Percentiles rank a stretch among this genome's conserved stretches.
phyloP scores from a whole-genome alignment of 2,888 invertebrate genomes.

The Coenonympha arcania region DNA sequence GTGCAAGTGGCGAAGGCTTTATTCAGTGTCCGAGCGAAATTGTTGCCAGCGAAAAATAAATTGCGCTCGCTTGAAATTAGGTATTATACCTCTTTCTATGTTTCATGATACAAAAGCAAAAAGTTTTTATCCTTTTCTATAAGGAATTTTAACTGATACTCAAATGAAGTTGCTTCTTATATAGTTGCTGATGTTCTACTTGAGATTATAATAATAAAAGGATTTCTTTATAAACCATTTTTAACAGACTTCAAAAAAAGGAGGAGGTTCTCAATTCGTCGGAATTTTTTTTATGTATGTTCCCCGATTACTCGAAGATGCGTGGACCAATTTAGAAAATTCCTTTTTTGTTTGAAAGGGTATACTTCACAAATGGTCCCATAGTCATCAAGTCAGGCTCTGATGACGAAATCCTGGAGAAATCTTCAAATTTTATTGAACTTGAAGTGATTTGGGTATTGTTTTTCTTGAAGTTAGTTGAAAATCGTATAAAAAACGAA shows the following conservation, averaged over 20 bases:
- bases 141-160: not conserved
- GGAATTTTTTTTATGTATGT: too few relatives aligned
- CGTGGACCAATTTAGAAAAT: too few relatives aligned
- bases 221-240: not conserved
- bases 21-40: slow-evolving; percentile 45
- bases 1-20: slow-evolving; percentile 48
- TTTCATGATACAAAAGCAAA: slow-evolving; percentile 57
- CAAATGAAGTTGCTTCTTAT: not conserved
- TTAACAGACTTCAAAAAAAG: too few relatives aligned
- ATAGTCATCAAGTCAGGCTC: too few relatives aligned
- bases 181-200: not conserved
- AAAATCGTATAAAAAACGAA: not conserved
- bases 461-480: not conserved
- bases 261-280: too few relatives aligned
- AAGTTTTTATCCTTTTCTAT: slow-evolving; percentile 21
- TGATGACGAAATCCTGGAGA: too few relatives aligned
- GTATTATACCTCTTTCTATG: slow-evolving; percentile 47
- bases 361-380: too few relatives aligned
- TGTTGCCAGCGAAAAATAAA: slow-evolving; percentile 56
- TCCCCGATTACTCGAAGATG: too few relatives aligned
- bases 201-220: not conserved
- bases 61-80: slow-evolving; percentile 53
- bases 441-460: too few relatives aligned
- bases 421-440: too few relatives aligned
- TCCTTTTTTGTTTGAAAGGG: too few relatives aligned